Percentiles rank a stretch among this genome's conserved stretches.
Conservation (phyloP, 2,797 vertebrate species). For the Microtus agrestis region DNA sequence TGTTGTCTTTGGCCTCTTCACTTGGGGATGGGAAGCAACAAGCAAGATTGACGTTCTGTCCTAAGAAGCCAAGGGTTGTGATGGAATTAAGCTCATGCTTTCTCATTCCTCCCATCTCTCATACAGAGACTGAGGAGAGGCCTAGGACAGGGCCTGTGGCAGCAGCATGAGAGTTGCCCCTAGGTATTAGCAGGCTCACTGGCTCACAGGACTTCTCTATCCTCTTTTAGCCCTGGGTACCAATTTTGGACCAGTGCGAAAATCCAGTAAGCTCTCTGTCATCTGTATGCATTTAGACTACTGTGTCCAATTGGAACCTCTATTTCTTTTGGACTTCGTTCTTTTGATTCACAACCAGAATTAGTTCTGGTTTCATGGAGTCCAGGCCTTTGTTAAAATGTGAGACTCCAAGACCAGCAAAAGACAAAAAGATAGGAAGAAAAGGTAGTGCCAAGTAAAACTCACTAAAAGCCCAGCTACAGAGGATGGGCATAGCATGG, state of each 20-base stretch:
- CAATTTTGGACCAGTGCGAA: background rate
- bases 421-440: background rate
- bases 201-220: background rate
- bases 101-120: background rate
- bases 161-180: background rate
- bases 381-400: background rate
- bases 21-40: background rate
- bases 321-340: background rate
- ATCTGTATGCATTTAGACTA: background rate
- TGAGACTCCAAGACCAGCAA: background rate
- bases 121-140: background rate
- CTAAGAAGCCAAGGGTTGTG: accelerated
- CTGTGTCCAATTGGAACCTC: background rate
- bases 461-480: background rate
- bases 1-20: background rate
- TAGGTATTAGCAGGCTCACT: background rate
- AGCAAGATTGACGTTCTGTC: background rate
- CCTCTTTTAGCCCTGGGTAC: background rate
- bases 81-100: background rate
- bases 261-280: background rate
- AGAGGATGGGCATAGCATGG: background rate
- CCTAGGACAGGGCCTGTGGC: too few species aligned
- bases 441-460: background rate
- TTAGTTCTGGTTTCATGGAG: background rate
- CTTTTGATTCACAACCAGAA: background rate